Conservation (phyloP, 2,888 invertebrate species). For the Mylabris sibirica region DNA sequence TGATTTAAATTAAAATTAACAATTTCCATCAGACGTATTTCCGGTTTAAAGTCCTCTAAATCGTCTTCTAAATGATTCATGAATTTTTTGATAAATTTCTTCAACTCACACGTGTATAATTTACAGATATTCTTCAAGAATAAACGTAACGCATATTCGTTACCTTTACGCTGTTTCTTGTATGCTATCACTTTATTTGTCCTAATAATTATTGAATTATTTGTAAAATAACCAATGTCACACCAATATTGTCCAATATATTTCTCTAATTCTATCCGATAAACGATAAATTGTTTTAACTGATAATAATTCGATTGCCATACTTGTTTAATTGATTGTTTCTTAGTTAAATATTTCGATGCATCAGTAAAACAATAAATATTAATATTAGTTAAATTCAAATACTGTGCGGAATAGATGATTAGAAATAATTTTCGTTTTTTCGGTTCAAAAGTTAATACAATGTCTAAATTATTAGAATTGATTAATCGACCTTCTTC, state of each 20-base stretch:
- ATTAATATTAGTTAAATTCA: not conserved
- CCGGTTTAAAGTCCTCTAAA: conserved; percentile 22
- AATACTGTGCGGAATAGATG: conserved; percentile 63
- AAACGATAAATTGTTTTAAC: conserved; percentile 53
- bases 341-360: conserved; percentile 60
- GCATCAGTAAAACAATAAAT: conserved; percentile 69
- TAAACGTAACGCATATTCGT: conserved; percentile 52
- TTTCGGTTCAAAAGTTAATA: conserved; percentile 44
- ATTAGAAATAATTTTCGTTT: conserved; percentile 56
- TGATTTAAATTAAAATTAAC: conserved; percentile 56
- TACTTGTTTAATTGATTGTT: conserved; percentile 47
- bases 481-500: conserved; percentile 38
- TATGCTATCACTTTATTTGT: conserved; percentile 65
- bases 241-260: conserved; percentile 73
- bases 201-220: conserved; percentile 61
- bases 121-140: conserved; percentile 49
- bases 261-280: conserved; percentile 64
- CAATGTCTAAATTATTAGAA: conserved; percentile 33
- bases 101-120: conserved; percentile 25
- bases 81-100: conserved; percentile 9
- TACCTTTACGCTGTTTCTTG: conserved; percentile 43
- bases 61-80: conserved; percentile 25
- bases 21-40: conserved; percentile 64
- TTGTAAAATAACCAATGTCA: conserved; percentile 64
- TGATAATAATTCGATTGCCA: conserved; percentile 5